Base-by-base conservation (phyloP, 2,113 vertebrate species). In the Phaethon lepturus region DNA sequence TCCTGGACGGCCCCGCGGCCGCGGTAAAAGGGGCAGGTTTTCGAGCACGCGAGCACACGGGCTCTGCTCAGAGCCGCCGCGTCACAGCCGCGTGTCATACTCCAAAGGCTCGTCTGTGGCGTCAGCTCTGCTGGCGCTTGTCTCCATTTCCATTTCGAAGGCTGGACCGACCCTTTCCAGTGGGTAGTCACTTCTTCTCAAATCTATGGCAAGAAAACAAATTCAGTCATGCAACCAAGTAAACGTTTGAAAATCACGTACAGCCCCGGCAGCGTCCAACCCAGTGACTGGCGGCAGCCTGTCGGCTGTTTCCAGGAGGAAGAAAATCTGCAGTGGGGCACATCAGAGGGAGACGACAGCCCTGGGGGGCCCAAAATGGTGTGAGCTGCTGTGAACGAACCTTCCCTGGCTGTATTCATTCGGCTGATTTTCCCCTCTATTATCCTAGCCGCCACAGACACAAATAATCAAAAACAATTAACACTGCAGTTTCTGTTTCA, bases 131-230 rank as follows among this genome's bases (percentile, higher is more conserved):
- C 79, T 63, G 81, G 78, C 29, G 63, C 90, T 87, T 77, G 28
- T 50, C 73, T 96, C 75, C 44, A 67, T 47, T 87, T 97, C 98
- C 81, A 4, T 78, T 96, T 95, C 91, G 1, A 96, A 95, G 45
- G 78, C 80, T 42, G 93, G 88, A 96, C 96, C 94, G 7, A 83
- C 79, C 40, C 73, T 98, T 96, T 97, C 96, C 25, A 96, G 88
- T n/a, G 80, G 95, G 97, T 97, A 98, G 95, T 96, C 91, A 77
- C 95, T 97, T 94, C 97, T 98, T 98, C 98, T 99, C 94, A 99
- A 98, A 98, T 99, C 99, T 99, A 93, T 95, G 97, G 96, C 53
- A 73, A 81, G 81, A 93, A 97, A 96, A 93, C 38, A 95, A 84
- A 80, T 75, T 84, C 74, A 93, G 40, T 0, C 4, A 63, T 11